These are phyloP conservation scores for Agrotis ipsilon DNA, from an alignment of 2,888 invertebrate species.

Conservation along the genomic window DNA sequence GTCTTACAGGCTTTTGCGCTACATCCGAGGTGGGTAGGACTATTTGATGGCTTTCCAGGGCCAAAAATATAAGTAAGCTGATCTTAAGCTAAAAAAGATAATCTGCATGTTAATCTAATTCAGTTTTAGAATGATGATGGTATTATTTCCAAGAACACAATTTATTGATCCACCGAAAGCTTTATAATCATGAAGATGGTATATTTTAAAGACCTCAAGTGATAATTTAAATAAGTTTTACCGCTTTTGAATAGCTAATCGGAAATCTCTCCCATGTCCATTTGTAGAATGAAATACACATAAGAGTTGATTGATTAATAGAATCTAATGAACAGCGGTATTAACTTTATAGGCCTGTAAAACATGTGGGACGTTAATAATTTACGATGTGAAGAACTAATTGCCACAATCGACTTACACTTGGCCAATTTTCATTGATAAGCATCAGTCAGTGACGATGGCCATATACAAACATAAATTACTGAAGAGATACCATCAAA, in stretches of 20 bases:
- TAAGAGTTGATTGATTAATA: conserved; percentile 35
- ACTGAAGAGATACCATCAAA: conserved; percentile 47
- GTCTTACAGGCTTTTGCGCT: no score
- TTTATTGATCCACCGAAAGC: neutral
- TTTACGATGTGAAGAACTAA: conserved; percentile 45
- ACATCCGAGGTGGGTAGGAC: no score
- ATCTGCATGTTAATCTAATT: neutral
- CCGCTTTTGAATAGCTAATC: neutral
- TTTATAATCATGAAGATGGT: neutral
- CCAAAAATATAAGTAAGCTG: no score
- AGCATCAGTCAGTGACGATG: conserved; percentile 50
- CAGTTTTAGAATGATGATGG: neutral
- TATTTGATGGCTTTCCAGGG: no score
- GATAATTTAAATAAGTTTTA: neutral
- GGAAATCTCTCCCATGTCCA: neutral
- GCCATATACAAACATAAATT: conserved; percentile 49
- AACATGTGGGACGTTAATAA: conserved; percentile 33
- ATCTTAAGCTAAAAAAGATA: no score
- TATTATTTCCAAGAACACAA: neutral
- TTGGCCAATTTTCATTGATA: conserved; percentile 47
- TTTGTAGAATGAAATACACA: neutral
- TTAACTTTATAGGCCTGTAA: conserved; percentile 38
- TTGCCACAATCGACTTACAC: conserved; percentile 30
- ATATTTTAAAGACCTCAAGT: neutral
- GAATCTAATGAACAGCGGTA: conserved; percentile 23